Percentiles rank a stretch among this genome's conserved stretches.
Conservation (phyloP, 1,140 invertebrate genomes). For the Planococcus citri region DNA sequence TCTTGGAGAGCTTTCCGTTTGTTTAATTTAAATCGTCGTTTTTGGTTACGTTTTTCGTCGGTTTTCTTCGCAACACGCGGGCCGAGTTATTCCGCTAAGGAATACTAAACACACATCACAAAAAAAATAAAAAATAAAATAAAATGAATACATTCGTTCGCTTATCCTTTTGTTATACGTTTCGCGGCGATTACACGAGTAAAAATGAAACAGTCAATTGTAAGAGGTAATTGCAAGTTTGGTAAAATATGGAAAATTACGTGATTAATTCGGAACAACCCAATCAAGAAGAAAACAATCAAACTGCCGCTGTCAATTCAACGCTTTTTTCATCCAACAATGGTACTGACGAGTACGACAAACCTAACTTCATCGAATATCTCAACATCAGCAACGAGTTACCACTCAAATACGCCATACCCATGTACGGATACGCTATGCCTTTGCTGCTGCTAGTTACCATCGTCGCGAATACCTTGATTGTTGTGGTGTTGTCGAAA, state of each 20-base stretch:
- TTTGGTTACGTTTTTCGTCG: not conserved
- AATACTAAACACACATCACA: not conserved
- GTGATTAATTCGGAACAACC: not conserved
- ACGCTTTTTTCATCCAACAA: not conserved
- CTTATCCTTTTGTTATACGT: not conserved
- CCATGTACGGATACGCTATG: slow-evolving; percentile 60
- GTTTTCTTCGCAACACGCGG: not conserved
- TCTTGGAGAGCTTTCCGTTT: not conserved
- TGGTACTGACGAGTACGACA: not conserved
- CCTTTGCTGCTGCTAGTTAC: slow-evolving; percentile 76
- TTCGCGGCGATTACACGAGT: not conserved
- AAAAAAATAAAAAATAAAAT: not conserved
- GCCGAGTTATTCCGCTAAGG: not conserved
- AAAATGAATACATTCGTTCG: not conserved
- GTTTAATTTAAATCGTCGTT: not conserved
- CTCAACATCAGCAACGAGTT: slow-evolving; percentile 50
- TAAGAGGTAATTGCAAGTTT: not conserved
- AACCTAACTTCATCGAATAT: slow-evolving; percentile 23
- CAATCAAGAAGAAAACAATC: not conserved
- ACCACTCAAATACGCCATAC: slow-evolving; percentile 51
- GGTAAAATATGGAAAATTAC: not conserved
- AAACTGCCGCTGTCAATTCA: not conserved
- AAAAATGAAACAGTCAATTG: not conserved
- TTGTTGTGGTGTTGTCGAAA: slow-evolving; percentile 63
- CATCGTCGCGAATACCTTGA: slow-evolving; percentile 78